Conservation (phyloP, 1,140 invertebrate species). For the Drosophila sp. region DNA sequence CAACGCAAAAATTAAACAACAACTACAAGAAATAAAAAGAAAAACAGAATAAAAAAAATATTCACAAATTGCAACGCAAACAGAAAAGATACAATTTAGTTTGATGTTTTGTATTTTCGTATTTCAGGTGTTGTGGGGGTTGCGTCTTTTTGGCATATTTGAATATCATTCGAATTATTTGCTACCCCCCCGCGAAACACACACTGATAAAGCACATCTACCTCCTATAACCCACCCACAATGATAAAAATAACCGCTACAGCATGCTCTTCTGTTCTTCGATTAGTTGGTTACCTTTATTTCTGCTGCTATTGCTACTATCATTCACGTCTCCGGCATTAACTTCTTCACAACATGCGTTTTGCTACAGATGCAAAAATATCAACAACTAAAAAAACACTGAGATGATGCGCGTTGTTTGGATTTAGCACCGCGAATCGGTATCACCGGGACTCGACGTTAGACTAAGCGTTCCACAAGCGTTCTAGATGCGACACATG, state of each 20-base stretch:
- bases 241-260: slow-evolving; percentile 11
- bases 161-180: slow-evolving; percentile 17
- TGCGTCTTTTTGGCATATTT: slow-evolving; percentile 19
- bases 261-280: background rate
- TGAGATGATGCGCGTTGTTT: slow-evolving; percentile 41
- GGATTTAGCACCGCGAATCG: slow-evolving; percentile 17
- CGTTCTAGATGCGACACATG: slow-evolving; percentile 73
- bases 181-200: background rate
- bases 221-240: background rate
- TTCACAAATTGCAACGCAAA: slow-evolving; percentile 47
- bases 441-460: slow-evolving; percentile 33
- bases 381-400: slow-evolving; percentile 3
- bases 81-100: slow-evolving; percentile 24
- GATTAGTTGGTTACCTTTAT: slow-evolving; percentile 6
- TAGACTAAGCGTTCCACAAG: slow-evolving; percentile 31
- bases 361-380: slow-evolving; percentile 9
- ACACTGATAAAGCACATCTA: slow-evolving; percentile 7
- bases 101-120: slow-evolving; percentile 12
- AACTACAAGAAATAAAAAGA: too few species aligned
- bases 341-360: background rate
- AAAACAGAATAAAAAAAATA: slow-evolving; percentile 6
- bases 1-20: slow-evolving; percentile 14
- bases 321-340: background rate
- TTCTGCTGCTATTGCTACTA: background rate
- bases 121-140: slow-evolving; percentile 14